Percentiles rank a stretch among this genome's conserved stretches.
Evolutionary conservation across 2,797 vertebrate genomes (phyloP).

Genomic region (Acanthis flammea): DNA sequence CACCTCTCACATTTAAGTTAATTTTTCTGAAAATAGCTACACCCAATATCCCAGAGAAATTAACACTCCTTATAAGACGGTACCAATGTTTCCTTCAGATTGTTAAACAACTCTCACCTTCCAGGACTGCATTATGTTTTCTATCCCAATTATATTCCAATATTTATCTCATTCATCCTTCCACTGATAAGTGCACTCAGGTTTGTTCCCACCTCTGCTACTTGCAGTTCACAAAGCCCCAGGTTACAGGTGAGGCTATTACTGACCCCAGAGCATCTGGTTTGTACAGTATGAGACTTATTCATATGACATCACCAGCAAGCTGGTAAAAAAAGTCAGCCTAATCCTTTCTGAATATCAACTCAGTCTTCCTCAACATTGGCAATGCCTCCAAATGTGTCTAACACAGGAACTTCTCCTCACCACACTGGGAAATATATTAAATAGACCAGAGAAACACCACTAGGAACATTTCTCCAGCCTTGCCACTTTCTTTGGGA

Average conservation of each 20-base stretch:
- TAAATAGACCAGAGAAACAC: background rate
- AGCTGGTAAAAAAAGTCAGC: background rate
- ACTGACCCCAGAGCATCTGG: background rate
- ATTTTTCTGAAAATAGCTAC: background rate
- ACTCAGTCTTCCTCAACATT: background rate
- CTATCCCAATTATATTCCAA: background rate
- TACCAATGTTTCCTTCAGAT: background rate
- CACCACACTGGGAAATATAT: background rate
- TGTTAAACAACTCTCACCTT: background rate
- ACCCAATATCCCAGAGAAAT: background rate
- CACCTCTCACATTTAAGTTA: background rate
- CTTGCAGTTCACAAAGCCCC: background rate
- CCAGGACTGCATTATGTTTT: background rate
- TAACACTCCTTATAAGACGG: background rate
- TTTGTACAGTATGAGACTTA: background rate
- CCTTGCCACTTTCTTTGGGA: background rate
- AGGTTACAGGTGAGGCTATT: background rate
- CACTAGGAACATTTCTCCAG: background rate
- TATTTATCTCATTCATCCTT: background rate
- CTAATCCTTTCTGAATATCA: background rate
- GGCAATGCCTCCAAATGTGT: background rate
- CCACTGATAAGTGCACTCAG: background rate
- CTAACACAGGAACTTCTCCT: background rate
- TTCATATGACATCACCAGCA: background rate
- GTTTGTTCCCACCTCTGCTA: background rate